phyloP scores from a whole-genome alignment of 1,140 invertebrate species.

The Papilio polytes region DNA sequence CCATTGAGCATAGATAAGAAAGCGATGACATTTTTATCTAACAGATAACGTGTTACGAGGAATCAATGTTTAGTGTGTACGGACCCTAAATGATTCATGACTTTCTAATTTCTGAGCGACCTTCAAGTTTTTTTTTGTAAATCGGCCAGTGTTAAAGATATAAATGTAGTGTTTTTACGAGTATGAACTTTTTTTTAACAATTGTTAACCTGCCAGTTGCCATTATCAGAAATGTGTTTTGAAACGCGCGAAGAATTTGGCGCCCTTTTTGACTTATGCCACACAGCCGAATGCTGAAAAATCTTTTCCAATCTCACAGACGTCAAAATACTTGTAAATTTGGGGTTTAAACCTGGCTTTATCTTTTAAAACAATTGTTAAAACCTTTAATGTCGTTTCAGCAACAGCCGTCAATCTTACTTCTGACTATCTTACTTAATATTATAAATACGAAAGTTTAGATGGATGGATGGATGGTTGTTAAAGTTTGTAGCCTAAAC shows the following conservation, averaged over 20 bases:
- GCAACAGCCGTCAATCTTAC: too few relatives aligned
- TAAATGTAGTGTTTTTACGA: not conserved
- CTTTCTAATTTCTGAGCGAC: slow-evolving; percentile 16
- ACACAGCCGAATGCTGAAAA: too few relatives aligned
- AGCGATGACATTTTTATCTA: slow-evolving; percentile 34
- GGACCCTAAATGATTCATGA: not conserved
- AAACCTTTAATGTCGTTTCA: too few relatives aligned
- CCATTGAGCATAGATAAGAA: slow-evolving; percentile 1
- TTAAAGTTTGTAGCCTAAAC: too few relatives aligned
- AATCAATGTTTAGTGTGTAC: slow-evolving; percentile 10
- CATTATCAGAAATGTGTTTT: not conserved
- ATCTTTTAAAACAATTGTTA: too few relatives aligned
- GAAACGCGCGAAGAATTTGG: not conserved
- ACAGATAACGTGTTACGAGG: slow-evolving; percentile 19
- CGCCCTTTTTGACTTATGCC: not conserved
- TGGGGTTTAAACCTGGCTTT: too few relatives aligned
- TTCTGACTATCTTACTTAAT: too few relatives aligned
- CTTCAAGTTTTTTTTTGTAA: not conserved
- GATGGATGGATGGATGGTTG: too few relatives aligned
- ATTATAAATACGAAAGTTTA: too few relatives aligned
- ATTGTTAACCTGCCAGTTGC: not conserved
- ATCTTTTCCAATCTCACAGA: too few relatives aligned
- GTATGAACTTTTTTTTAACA: not conserved
- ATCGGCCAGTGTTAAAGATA: not conserved
- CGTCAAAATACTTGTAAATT: too few relatives aligned